These are phyloP conservation scores for Lysiphlebus fabarum DNA, from an alignment of 1,140 invertebrate species.

Conservation along the genomic window DNA sequence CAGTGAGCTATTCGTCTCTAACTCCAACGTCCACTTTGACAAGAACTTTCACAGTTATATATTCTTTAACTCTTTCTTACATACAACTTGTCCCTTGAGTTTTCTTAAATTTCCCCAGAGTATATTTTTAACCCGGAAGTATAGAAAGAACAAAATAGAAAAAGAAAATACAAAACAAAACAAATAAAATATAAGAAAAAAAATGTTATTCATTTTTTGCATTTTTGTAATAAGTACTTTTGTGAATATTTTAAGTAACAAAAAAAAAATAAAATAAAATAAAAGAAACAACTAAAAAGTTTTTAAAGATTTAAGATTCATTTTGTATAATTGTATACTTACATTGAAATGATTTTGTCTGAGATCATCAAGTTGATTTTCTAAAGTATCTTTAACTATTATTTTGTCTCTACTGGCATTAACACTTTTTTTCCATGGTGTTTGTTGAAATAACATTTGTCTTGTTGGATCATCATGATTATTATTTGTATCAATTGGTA, in stretches of 20 bases:
- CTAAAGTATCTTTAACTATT: constrained; percentile 35
- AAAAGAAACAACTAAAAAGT: neutral
- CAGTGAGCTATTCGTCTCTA: constrained; percentile 20
- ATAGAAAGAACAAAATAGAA: neutral
- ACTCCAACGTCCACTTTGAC: constrained; percentile 22
- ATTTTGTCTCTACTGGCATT: constrained; percentile 12
- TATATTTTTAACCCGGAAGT: constrained; percentile 17
- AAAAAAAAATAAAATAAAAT: constrained; percentile 1
- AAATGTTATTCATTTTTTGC: neutral
- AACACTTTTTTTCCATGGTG: constrained; percentile 25
- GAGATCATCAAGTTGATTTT: constrained; percentile 44
- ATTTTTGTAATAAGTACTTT: neutral
- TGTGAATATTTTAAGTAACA: neutral
- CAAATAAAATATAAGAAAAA: no score
- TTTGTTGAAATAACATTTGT: constrained; percentile 29
- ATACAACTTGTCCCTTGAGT: constrained; percentile 17
- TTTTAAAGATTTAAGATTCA: neutral
- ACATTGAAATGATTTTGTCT: constrained; percentile 22
- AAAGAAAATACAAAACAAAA: no score
- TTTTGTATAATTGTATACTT: constrained; percentile 14
- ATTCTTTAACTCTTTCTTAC: constrained; percentile 2
- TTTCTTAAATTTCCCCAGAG: constrained; percentile 24
- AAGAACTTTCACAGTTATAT: constrained; percentile 7
- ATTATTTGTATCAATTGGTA: constrained; percentile 16
- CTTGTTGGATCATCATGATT: constrained; percentile 34